Conservation (phyloP, 1,140 invertebrate species). For the Apis florea region DNA sequence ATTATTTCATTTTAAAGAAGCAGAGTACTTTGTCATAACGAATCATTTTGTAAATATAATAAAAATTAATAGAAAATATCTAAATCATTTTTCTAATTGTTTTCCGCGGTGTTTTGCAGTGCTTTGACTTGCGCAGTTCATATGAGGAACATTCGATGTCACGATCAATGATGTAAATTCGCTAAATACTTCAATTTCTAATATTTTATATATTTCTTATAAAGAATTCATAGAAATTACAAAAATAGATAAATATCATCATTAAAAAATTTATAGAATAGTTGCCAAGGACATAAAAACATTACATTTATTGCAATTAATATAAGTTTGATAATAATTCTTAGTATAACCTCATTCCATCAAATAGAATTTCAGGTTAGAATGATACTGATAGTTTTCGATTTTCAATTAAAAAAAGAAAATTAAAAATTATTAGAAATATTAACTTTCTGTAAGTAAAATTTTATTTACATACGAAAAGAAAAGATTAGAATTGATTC, state of each 20-base stretch:
- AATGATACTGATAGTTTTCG: not conserved
- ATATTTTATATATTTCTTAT: not conserved
- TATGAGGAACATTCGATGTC: not conserved
- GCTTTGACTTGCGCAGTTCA: constrained; percentile 17
- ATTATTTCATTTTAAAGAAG: no score
- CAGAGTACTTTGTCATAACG: no score
- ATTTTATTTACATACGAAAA: no score
- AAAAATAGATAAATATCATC: no score
- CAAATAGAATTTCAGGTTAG: not conserved
- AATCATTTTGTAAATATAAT: not conserved
- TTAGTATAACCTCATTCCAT: not conserved
- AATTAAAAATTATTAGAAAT: not conserved
- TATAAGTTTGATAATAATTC: not conserved
- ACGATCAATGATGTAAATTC: constrained; percentile 14
- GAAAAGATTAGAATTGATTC: no score
- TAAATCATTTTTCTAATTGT: not conserved
- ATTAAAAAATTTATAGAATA: not conserved
- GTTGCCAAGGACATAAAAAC: not conserved
- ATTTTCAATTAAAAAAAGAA: not conserved
- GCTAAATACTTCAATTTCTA: not conserved
- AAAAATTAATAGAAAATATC: not conserved
- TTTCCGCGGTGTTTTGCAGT: constrained; percentile 16
- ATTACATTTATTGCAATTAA: not conserved
- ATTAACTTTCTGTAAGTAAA: no score
- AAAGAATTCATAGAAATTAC: no score